Percentiles rank a stretch among this genome's conserved stretches.
These are phyloP conservation scores for Lucilia cuprina DNA, from an alignment of 1,140 invertebrate genomes.

Conservation along the genomic window DNA sequence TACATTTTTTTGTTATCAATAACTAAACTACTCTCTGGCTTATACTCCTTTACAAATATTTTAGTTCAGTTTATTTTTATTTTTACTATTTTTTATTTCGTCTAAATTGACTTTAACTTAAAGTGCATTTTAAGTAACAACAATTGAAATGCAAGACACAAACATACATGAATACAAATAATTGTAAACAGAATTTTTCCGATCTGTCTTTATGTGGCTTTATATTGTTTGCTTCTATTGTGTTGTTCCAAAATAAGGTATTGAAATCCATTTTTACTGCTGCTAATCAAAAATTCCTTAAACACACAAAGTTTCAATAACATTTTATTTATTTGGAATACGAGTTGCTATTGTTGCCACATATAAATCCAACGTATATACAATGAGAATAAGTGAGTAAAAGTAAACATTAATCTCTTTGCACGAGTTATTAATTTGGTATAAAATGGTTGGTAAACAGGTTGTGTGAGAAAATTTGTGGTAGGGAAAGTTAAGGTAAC, in stretches of 20 bases:
- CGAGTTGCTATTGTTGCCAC: no score
- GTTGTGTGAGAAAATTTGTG: no score
- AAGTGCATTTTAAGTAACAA: constrained; percentile 17
- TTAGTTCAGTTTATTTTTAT: neutral
- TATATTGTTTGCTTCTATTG: neutral
- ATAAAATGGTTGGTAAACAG: no score
- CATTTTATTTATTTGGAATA: no score
- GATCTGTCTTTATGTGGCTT: neutral
- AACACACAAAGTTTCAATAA: neutral
- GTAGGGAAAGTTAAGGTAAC: no score
- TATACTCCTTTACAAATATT: neutral
- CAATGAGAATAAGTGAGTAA: no score
- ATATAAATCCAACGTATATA: no score
- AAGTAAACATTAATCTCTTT: no score
- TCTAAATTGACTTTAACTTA: constrained; percentile 11
- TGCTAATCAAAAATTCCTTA: neutral
- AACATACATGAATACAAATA: neutral
- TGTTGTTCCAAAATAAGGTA: neutral
- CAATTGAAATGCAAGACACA: neutral
- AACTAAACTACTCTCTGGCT: neutral
- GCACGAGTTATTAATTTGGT: no score
- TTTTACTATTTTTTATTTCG: neutral
- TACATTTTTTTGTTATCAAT: neutral
- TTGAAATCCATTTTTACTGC: constrained; percentile 2
- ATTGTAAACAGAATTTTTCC: neutral